Percentiles rank a stretch among this genome's conserved stretches.
phyloP scores from a whole-genome alignment of 1,140 invertebrate genomes.

The Doryteuthis pealeii region DNA sequence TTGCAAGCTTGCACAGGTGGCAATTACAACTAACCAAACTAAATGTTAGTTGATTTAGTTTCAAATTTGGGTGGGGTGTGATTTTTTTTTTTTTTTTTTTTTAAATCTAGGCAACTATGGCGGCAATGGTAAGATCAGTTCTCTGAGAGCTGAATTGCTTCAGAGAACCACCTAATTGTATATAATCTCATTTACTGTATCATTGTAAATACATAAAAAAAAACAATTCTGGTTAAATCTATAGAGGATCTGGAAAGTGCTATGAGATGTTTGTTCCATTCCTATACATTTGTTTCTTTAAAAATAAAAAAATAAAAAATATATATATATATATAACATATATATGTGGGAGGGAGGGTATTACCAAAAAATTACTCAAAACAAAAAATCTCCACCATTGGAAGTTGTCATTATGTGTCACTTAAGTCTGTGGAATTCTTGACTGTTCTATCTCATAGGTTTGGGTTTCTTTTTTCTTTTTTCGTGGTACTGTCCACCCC shows the following conservation, averaged over 20 bases:
- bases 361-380: no score
- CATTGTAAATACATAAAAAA: neutral
- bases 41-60: no score
- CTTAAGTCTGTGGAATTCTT: slow-evolving; percentile 4
- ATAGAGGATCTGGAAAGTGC: neutral
- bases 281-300: neutral
- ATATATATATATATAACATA: neutral
- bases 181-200: slow-evolving; percentile 1
- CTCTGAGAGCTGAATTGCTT: no score
- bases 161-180: neutral
- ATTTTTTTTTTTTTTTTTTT: no score
- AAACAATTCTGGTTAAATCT: slow-evolving; percentile 4
- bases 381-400: neutral
- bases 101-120: no score
- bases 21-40: no score
- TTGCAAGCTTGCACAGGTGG: no score
- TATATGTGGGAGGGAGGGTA: neutral
- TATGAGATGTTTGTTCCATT: slow-evolving; percentile 10
- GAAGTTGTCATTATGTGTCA: slow-evolving; percentile 4
- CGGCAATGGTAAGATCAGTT: no score
- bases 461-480: no score
- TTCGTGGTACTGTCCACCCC: no score
- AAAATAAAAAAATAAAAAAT: neutral
- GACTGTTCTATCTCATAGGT: neutral
- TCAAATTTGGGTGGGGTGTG: no score